Conservation (phyloP, 2,888 invertebrate genomes). For the Cheilosia variabilis region DNA sequence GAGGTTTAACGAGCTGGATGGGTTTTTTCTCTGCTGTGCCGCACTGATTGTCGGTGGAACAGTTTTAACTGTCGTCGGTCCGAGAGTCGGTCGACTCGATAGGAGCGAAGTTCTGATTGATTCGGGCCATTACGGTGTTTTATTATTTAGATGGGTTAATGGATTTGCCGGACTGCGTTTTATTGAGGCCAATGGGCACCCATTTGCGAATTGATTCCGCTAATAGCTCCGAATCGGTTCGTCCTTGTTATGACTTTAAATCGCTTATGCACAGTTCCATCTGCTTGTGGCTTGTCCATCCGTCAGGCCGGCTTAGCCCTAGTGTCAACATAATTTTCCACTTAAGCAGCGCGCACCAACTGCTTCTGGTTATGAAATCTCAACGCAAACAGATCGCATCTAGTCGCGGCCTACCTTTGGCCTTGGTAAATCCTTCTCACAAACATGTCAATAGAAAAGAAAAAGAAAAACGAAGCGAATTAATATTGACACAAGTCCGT, state of each 20-base stretch:
- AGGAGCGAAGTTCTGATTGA: conserved; percentile 57
- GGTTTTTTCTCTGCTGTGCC: not conserved
- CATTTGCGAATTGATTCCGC: conserved; percentile 36
- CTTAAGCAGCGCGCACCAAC: conserved; percentile 55
- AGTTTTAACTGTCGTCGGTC: not conserved
- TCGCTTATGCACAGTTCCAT: not conserved
- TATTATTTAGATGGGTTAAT: conserved; percentile 71
- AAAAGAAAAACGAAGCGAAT: conserved; percentile 17
- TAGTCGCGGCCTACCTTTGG: conserved; percentile 5
- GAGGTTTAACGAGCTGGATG: conserved; percentile 1
- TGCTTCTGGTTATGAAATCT: conserved; percentile 62
- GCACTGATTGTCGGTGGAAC: conserved; percentile 5
- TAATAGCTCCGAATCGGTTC: conserved; percentile 12
- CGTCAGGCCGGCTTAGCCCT: conserved; percentile 34
- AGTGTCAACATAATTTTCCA: conserved; percentile 66
- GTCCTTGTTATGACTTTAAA: not conserved
- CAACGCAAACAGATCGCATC: conserved; percentile 38
- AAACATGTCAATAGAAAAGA: conserved; percentile 49
- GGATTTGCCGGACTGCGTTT: conserved; percentile 52
- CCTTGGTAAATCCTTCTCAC: conserved; percentile 56
- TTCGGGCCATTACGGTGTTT: conserved; percentile 61
- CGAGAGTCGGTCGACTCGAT: not conserved
- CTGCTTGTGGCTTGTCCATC: conserved; percentile 28
- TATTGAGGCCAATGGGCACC: conserved; percentile 48
- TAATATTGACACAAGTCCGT: conserved; percentile 63